Evolutionary conservation across 1,140 invertebrate species (phyloP).

Genomic region (Pteromalus puparum): DNA sequence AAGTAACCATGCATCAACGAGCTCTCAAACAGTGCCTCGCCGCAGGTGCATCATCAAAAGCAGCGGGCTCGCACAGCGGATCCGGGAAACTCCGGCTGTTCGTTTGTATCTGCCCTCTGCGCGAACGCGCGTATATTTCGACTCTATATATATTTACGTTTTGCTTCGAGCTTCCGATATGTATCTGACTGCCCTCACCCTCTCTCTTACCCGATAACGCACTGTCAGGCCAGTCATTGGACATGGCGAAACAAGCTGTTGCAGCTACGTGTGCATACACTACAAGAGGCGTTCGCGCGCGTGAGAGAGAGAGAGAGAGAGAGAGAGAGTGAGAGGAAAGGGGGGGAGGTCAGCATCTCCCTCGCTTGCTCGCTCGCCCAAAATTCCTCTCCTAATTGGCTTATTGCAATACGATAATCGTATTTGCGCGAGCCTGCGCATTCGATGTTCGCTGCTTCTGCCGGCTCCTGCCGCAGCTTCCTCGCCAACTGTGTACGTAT

Average conservation of each 20-base stretch:
- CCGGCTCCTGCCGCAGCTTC: neutral
- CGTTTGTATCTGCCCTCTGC: neutral
- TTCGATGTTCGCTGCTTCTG: neutral
- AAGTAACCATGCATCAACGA: neutral
- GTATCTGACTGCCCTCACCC: too few species aligned
- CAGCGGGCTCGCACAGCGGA: neutral
- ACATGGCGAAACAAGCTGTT: slow-evolving; percentile 2
- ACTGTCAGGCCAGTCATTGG: neutral
- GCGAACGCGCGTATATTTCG: neutral
- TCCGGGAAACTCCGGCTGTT: too few species aligned
- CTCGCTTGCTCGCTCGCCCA: neutral
- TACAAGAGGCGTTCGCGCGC: too few species aligned
- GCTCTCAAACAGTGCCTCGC: neutral
- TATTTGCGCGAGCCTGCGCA: neutral
- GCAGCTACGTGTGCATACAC: neutral
- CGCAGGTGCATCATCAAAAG: neutral
- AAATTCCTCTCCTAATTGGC: slow-evolving; percentile 34
- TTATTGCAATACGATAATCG: slow-evolving; percentile 31
- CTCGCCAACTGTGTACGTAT: neutral
- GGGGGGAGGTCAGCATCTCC: neutral
- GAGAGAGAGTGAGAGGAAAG: too few species aligned
- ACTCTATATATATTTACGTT: neutral
- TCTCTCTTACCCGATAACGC: neutral
- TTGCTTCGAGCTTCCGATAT: too few species aligned
- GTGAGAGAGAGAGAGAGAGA: neutral